Base-by-base conservation (phyloP, 2,113 vertebrate genomes). In the Coryphaenoides rupestris region DNA sequence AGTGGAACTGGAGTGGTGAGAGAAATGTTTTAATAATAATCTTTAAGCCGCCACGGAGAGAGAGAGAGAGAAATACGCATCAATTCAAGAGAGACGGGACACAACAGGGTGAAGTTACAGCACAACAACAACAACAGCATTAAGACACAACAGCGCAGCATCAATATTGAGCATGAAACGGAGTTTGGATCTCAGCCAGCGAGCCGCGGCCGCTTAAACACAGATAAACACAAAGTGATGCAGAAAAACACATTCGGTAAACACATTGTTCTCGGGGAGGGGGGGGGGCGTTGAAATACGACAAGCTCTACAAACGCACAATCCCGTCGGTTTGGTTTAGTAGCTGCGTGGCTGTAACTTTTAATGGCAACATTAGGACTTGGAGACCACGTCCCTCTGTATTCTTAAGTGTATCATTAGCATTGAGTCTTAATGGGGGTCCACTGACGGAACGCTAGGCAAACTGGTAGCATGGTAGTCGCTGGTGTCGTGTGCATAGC, bases 161-260 rank as follows among this genome's bases (percentile, higher is more conserved):
- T 33, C 5, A 33, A 33, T 78, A 83, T 72, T 73, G 58, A 69
- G 79, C 21, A 22, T 57, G 82, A 71, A 74, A 84, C 82, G 76
- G 77, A 74, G 76, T 79, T 71, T 23, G 53, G 70, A 70, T 58
- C 65, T 57, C 57, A 75, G 58, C 55, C 77, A 82, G 33, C 13
- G 33, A 82, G 66, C 33, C 13, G 33, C 6, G 33, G 13, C 33
- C 5, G 33, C 76, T 78, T 54, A 45, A 78, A 76, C 68, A 24
- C 40, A 60, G 66, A 83, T 71, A 78, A 76, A 79, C 64, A 78
- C 58, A 66, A 68, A 69, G 68, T 70, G 65, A 21, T 55, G 55
- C 60, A 70, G 26, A 55, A 49, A 75, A 68, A 55, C 66, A 49
- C 5, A 45, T 62, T 21, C 46, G 3, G 58, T 55, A 59, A 78